Conservation (phyloP, 2,113 vertebrate species). For the Zapus hudsonius region DNA sequence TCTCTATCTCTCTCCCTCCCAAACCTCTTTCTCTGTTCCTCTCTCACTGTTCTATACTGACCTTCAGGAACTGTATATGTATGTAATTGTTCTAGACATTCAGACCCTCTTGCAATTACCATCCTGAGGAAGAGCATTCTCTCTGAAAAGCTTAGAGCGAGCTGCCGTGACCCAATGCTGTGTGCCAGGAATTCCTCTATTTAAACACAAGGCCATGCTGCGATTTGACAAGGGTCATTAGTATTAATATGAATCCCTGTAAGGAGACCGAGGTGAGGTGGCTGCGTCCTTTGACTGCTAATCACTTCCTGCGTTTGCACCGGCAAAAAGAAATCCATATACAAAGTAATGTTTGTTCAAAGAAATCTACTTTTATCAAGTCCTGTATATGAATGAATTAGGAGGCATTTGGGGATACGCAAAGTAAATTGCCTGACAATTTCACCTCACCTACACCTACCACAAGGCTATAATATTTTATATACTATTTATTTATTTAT, state of each 20-base stretch:
- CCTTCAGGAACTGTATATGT: background rate
- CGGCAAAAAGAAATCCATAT: slow-evolving; percentile 7
- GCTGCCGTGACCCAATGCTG: background rate
- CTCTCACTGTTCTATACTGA: background rate
- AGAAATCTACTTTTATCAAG: background rate
- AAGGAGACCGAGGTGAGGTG: slow-evolving; percentile 6
- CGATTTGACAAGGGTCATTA: background rate
- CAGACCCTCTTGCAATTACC: background rate
- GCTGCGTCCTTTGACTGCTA: background rate
- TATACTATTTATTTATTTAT: no score
- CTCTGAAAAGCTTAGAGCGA: background rate
- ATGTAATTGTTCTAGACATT: slow-evolving; percentile 14
- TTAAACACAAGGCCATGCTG: slow-evolving; percentile 13
- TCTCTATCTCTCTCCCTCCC: background rate
- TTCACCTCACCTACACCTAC: background rate
- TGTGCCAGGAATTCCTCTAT: background rate
- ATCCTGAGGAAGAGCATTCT: background rate
- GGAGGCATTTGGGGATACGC: background rate
- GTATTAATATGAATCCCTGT: slow-evolving; percentile 14
- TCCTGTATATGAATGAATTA: background rate
- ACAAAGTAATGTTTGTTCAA: background rate
- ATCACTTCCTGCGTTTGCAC: slow-evolving; percentile 37
- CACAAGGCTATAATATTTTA: no score
- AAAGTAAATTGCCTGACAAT: background rate
- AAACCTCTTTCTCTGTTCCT: background rate